Evolutionary conservation across 2,888 invertebrate species (phyloP).

Genomic region (Lasioglossum pauxillum): DNA sequence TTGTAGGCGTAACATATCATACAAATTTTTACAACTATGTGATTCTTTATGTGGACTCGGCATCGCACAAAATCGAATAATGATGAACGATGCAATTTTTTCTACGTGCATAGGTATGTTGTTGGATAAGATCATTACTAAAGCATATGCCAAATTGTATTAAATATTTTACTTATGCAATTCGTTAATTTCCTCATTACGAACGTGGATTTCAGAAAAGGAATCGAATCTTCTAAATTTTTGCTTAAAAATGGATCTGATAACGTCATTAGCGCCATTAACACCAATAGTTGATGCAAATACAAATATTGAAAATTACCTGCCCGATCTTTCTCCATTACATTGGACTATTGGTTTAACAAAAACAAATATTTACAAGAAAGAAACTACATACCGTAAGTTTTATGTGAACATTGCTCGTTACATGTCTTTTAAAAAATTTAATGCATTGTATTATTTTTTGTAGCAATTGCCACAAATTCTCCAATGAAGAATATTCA

Average conservation of each 20-base stretch:
- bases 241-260: conserved; percentile 87
- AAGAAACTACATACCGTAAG: conserved; percentile 90
- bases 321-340: conserved; percentile 92
- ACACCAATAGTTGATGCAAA: conserved; percentile 84
- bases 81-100: conserved; percentile 87
- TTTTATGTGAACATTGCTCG: conserved; percentile 70
- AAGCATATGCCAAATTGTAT: conserved; percentile 23
- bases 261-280: conserved; percentile 88
- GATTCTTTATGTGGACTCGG: conserved; percentile 87
- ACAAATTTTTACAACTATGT: conserved; percentile 89
- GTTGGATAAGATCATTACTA: conserved; percentile 8
- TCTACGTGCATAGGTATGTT: conserved; percentile 85
- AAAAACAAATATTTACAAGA: conserved; percentile 88
- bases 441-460: conserved; percentile 28
- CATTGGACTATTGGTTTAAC: conserved; percentile 89
- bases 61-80: conserved; percentile 85
- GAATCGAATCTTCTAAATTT: conserved; percentile 88
- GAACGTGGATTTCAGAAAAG: conserved; percentile 83
- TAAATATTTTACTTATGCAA: conserved; percentile 2
- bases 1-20: conserved; percentile 88
- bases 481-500: conserved; percentile 88
- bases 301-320: conserved; percentile 84
- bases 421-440: conserved; percentile 4
- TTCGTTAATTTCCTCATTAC: background rate
- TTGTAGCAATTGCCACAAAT: conserved; percentile 85